Base-by-base conservation (phyloP, 92 coral and sea anemone genomes). In the Isaurus tuberculatus region DNA sequence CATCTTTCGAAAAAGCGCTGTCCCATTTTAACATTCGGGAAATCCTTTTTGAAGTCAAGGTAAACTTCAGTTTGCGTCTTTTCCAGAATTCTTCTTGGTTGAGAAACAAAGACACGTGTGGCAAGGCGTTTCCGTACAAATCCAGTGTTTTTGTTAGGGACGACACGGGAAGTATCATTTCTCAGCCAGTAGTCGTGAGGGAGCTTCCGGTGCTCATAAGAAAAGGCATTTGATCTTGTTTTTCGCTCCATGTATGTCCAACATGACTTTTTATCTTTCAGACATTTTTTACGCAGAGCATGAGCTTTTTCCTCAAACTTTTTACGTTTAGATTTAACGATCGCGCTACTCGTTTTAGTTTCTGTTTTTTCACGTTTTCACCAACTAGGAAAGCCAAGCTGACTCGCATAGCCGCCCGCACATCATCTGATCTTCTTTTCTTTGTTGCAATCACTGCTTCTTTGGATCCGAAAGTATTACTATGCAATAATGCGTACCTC, bases 21-120 rank as follows among this genome's bases (percentile, higher is more conserved):
- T 0, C 57, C 57, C 60, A 79, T 79, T 64, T 63, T 64, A 9
- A 79, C 72, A n/a, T 79, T 49, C 30, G 84, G 61, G 30, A 5
- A 42, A 13, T 31, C 15, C 14, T 15, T 46, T 40, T 79, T 79
- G 49, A 79, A 79, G 6, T 79, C 84, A 3, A 64, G 29, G 31
- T 58, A 79, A 26, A 27, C 74, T 19, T 79, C 84, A 48, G 83
- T 78, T 33, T 78, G 83, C 5, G 83, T 78, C 46, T 79, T 79
- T 46, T 79, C 74, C 6, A 64, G 57, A 79, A 79, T 79, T 4
- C 23, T 28, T 30, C 70, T 58, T 0, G 84, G 58, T 6, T 79
- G 84, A 28, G 69, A 44, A 28, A 79, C 74, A 28, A 19, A 79
- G 17, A 8, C 26, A 5, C 30, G 14, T 64, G 40, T 36, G 6